Base-by-base conservation (phyloP, 1,140 invertebrate genomes). In the Drosophila repletoides region DNA sequence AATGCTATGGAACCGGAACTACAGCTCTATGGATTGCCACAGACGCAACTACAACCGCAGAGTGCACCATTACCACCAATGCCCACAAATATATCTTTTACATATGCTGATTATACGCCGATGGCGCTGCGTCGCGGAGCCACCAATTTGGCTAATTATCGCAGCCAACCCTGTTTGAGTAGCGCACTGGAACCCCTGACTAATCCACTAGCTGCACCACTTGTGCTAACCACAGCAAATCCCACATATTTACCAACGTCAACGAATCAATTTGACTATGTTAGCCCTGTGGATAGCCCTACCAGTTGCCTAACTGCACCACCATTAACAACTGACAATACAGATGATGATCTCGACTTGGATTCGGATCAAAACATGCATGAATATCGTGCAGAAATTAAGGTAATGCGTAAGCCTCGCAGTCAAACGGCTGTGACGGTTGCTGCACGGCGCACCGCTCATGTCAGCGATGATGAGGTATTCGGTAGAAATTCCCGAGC, bases 321-420 rank as follows among this genome's bases (percentile, higher is more conserved):
- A 4, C 55, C n/a, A n/a, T n/a, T 51, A 4, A 83, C 65, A 33
- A 88, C 86, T 5, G 88, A 89, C 52, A 87, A 86, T 17, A 89
- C 88, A 1, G 88, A 89, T 15, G 89, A 90, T 49, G 88, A 89
- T 49, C 68, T 89, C 17, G 89, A 90, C 5, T 17, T 86, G 36
- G 89, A 90, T 4, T 83, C 79, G 17, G 88, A 89, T 29, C 72
- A 74, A 19, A 91, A 90, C 48, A 61, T 91, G 48, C 75, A 89
- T 21, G 93, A 93, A 76, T 92, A 93, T 72, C 91, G 91, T 15
- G 93, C 93, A 2, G 93, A 93, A 55, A 92, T 92, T 51, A 92
- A 92, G 64, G 93, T 94, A 3, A 94, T 94, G 93, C 91, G 91
- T 9, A 93, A 92, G 2, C 93, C 93, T 0, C 91, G 93, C 19